These are phyloP conservation scores for Psococerastis gibbosa DNA, from an alignment of 2,888 invertebrate genomes.

Conservation along the genomic window DNA sequence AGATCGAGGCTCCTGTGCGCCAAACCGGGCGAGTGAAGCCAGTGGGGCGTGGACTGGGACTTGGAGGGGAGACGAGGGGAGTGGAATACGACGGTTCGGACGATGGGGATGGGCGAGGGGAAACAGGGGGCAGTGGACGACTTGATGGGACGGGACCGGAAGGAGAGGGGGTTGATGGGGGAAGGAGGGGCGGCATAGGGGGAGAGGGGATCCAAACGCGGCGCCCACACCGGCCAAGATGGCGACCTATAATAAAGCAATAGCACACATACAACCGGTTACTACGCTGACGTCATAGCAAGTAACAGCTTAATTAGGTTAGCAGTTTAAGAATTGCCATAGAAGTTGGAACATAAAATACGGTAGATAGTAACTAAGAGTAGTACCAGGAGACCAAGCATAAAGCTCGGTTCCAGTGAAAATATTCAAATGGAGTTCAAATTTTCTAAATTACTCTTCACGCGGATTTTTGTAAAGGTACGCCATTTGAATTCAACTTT, in stretches of 20 bases:
- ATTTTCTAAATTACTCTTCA: no score
- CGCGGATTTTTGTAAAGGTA: no score
- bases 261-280: no score
- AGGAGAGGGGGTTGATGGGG: conserved; percentile 14
- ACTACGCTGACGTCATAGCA: no score
- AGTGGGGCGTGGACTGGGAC: conserved; percentile 28
- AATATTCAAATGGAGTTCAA: no score
- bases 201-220: conserved; percentile 26
- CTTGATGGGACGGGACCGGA: conserved; percentile 11
- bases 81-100: conserved; percentile 9
- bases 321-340: no score
- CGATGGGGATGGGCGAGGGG: conserved; percentile 13
- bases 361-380: no score
- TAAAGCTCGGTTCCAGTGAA: no score
- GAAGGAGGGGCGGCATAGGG: conserved; percentile 16
- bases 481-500: no score
- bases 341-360: no score
- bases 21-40: conserved; percentile 26
- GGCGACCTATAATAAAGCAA: conserved; percentile 40
- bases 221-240: conserved; percentile 38
- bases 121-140: conserved; percentile 13
- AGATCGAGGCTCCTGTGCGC: conserved; percentile 12
- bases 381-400: no score
- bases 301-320: no score
- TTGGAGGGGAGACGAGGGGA: conserved; percentile 14